Conservation (phyloP, 2,888 invertebrate genomes). For the Eumerus sabulonum region DNA sequence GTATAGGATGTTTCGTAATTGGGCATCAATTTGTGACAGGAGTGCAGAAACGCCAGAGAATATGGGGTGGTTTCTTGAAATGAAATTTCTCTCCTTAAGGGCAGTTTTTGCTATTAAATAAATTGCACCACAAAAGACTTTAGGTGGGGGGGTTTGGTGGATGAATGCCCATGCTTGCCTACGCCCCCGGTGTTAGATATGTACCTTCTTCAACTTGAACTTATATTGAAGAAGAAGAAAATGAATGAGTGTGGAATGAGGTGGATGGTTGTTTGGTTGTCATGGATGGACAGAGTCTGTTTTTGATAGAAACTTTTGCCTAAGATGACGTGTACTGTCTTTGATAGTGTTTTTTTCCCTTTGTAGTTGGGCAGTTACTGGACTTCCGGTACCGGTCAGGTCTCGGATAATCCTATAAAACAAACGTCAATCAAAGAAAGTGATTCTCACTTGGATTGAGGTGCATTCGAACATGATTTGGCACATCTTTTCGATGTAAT, state of each 20-base stretch:
- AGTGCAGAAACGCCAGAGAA: neutral
- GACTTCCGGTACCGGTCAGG: too few relatives aligned
- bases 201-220: too few relatives aligned
- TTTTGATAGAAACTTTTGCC: slow-evolving; percentile 14
- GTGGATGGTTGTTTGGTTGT: too few relatives aligned
- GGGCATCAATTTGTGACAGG: slow-evolving; percentile 61
- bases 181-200: too few relatives aligned
- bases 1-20: slow-evolving; percentile 48
- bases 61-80: slow-evolving; percentile 23
- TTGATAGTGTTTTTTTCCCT: too few relatives aligned
- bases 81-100: slow-evolving; percentile 54
- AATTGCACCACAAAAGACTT: slow-evolving; percentile 44
- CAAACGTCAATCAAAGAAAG: slow-evolving; percentile 56
- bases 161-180: too few relatives aligned
- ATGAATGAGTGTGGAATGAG: slow-evolving; percentile 25
- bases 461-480: slow-evolving; percentile 22
- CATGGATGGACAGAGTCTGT: too few relatives aligned
- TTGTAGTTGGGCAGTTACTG: too few relatives aligned
- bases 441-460: slow-evolving; percentile 21
- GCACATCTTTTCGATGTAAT: slow-evolving; percentile 5
- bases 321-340: slow-evolving; percentile 6
- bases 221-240: slow-evolving; percentile 19
- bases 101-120: slow-evolving; percentile 30
- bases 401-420: slow-evolving; percentile 18
- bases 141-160: slow-evolving; percentile 28